These are phyloP conservation scores for Psephotus haematonotus DNA, from an alignment of 2,113 vertebrate species.

Conservation along the genomic window DNA sequence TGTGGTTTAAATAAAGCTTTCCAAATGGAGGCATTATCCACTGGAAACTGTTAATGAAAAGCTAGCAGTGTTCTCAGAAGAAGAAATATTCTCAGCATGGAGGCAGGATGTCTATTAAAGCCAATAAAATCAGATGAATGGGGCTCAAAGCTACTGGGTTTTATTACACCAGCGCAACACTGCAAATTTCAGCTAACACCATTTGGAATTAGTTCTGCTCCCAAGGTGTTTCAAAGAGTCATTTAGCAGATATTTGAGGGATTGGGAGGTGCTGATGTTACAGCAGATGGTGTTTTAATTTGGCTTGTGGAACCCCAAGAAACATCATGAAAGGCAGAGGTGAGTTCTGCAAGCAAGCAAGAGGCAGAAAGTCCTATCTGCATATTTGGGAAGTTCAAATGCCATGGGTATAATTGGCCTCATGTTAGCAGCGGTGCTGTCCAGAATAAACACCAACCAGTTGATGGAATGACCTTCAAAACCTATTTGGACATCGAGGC, in stretches of 20 bases:
- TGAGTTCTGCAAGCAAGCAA: neutral
- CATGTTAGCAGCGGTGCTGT: neutral
- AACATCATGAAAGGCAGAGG: neutral
- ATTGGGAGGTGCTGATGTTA: neutral
- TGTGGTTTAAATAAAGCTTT: conserved; percentile 31
- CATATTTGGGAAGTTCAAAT: neutral
- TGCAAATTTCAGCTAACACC: conserved; percentile 18
- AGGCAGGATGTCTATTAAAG: conserved; percentile 34
- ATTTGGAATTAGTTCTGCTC: conserved; percentile 31
- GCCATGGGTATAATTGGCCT: neutral
- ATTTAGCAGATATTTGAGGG: conserved; percentile 35
- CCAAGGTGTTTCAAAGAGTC: conserved; percentile 11
- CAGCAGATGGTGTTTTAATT: conserved; percentile 10
- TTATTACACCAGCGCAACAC: neutral
- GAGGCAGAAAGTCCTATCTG: neutral
- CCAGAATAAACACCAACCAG: neutral
- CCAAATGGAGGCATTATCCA: conserved; percentile 4
- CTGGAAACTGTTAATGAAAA: conserved; percentile 35
- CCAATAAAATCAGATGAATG: conserved; percentile 16
- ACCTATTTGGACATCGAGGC: neutral
- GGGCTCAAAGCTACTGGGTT: conserved; percentile 16
- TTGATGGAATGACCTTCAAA: neutral
- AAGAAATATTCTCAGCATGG: conserved; percentile 29
- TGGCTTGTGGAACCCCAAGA: neutral
- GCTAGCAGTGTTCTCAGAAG: conserved; percentile 18